phyloP scores from a whole-genome alignment of 2,797 vertebrate species.

The Arnoldichthys spilopterus region DNA sequence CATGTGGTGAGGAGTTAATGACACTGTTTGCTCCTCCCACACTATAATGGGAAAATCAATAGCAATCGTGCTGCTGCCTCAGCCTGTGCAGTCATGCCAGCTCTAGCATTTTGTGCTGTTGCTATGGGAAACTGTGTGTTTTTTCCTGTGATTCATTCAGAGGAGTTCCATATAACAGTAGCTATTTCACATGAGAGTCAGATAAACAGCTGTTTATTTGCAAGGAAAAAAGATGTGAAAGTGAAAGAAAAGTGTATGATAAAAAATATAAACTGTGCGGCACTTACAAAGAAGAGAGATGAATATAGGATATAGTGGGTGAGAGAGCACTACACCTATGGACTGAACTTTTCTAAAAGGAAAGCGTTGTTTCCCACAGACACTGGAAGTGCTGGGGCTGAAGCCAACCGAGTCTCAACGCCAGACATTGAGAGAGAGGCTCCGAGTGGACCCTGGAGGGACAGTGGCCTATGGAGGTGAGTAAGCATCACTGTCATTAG shows the following conservation, averaged over 20 bases:
- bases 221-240: not conserved
- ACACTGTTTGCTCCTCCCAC: slow-evolving; percentile 27
- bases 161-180: not conserved
- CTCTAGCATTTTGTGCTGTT: slow-evolving; percentile 8
- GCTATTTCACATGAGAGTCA: not conserved
- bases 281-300: not conserved
- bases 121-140: slow-evolving; percentile 16
- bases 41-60: slow-evolving; percentile 51
- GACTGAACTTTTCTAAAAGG: slow-evolving; percentile 17
- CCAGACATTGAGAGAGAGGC: slow-evolving; percentile 80
- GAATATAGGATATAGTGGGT: not conserved
- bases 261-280: not conserved
- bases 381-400: slow-evolving; percentile 81
- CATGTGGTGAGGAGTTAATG: slow-evolving; percentile 47
- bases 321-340: not conserved
- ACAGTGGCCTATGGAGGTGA: slow-evolving; percentile 88
- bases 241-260: not conserved
- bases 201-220: not conserved
- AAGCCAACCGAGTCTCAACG: slow-evolving; percentile 83
- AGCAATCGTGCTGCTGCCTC: slow-evolving; percentile 22
- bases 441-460: slow-evolving; percentile 79
- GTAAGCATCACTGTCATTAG: slow-evolving; percentile 18
- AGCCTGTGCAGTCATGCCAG: slow-evolving; percentile 39
- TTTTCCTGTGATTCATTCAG: slow-evolving; percentile 12
- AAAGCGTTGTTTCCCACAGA: slow-evolving; percentile 65